Conservation (phyloP, 2,888 invertebrate genomes). For the Metalampra italica region DNA sequence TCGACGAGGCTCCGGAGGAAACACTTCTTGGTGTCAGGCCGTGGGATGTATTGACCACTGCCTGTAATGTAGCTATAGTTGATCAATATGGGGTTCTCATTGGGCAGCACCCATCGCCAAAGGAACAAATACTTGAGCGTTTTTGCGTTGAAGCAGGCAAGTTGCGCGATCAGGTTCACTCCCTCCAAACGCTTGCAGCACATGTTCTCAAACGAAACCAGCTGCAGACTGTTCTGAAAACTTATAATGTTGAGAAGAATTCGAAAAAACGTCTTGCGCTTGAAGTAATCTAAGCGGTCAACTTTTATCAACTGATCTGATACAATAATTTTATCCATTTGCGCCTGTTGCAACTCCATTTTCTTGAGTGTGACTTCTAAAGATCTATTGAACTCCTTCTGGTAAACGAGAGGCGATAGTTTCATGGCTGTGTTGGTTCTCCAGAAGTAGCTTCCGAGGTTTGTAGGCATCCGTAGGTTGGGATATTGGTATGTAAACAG, state of each 20-base stretch:
- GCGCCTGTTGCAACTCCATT: slow-evolving; percentile 40
- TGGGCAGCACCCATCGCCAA: slow-evolving; percentile 61
- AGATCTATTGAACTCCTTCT: slow-evolving; percentile 43
- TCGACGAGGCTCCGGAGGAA: slow-evolving; percentile 53
- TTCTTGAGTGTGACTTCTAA: slow-evolving; percentile 56
- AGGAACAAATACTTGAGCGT: slow-evolving; percentile 63
- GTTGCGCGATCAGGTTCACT: slow-evolving; percentile 50
- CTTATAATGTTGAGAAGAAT: slow-evolving; percentile 50
- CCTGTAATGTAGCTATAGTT: slow-evolving; percentile 63
- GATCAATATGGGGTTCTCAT: slow-evolving; percentile 61
- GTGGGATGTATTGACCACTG: slow-evolving; percentile 51
- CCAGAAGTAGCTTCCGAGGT: slow-evolving; percentile 48
- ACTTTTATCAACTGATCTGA: slow-evolving; percentile 54
- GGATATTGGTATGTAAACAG: slow-evolving; percentile 63
- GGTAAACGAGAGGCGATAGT: slow-evolving; percentile 33
- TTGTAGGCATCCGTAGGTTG: slow-evolving; percentile 43
- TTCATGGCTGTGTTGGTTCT: slow-evolving; percentile 48
- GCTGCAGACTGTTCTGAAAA: slow-evolving; percentile 54
- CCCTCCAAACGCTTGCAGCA: slow-evolving; percentile 57
- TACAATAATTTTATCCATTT: slow-evolving; percentile 53
- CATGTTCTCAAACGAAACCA: slow-evolving; percentile 64
- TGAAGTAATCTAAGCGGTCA: slow-evolving; percentile 48
- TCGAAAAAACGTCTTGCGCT: slow-evolving; percentile 48
- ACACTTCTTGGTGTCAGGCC: slow-evolving; percentile 44
- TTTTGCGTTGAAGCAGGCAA: slow-evolving; percentile 55